Evolutionary conservation across 2,113 vertebrate genomes (phyloP).

Genomic region (Rhea pennata): DNA sequence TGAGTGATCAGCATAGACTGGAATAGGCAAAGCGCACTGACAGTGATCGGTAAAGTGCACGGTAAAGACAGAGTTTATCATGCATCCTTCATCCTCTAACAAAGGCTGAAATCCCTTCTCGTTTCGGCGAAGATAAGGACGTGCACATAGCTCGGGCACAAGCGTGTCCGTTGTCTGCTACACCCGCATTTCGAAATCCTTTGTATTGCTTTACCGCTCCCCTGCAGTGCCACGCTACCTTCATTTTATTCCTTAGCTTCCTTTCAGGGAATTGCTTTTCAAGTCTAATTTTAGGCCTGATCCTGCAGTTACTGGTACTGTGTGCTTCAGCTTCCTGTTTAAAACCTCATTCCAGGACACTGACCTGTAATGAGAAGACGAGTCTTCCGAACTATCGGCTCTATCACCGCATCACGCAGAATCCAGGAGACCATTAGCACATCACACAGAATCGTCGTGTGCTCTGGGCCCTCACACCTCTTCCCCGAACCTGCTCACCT

Average conservation of each 20-base stretch:
- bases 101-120: not conserved
- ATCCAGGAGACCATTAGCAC: too few species aligned
- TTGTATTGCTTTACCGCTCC: not conserved
- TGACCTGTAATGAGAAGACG: not conserved
- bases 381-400: not conserved
- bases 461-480: not conserved
- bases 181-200: not conserved
- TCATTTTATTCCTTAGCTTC: not conserved
- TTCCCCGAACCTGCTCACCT: not conserved
- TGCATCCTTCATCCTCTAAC: not conserved
- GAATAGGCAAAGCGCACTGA: not conserved
- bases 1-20: not conserved
- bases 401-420: too few species aligned
- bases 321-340: not conserved
- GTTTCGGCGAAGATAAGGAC: not conserved
- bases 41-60: not conserved
- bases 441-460: fast-evolving
- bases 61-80: not conserved
- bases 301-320: not conserved
- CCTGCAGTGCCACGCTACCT: not conserved
- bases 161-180: not conserved
- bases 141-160: not conserved
- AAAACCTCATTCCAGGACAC: not conserved
- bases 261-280: not conserved
- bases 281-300: not conserved